Evolutionary conservation across 2,888 invertebrate genomes (phyloP).

Genomic region (Acanthacorydalis orientalis): DNA sequence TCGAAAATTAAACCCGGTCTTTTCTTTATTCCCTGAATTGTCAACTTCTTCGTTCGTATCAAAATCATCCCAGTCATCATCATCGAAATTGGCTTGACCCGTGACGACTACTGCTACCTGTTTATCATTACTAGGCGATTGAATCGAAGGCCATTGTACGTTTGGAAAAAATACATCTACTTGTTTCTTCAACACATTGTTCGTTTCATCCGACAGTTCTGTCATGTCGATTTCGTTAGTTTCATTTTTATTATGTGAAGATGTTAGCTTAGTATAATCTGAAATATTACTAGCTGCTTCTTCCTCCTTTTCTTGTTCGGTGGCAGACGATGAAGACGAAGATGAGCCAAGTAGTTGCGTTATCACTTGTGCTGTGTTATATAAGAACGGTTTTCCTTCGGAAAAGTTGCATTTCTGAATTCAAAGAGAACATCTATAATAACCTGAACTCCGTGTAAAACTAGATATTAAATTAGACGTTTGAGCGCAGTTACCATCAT

Average conservation of each 20-base stretch:
- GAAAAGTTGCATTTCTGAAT: not conserved
- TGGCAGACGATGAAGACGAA: not conserved
- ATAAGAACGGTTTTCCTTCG: not conserved
- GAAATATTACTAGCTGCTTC: not conserved
- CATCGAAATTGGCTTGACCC: not conserved
- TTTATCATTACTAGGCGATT: too few relatives aligned
- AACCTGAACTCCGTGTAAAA: too few relatives aligned
- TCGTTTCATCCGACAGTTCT: not conserved
- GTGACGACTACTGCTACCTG: not conserved
- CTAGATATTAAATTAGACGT: too few relatives aligned
- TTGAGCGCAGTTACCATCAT: too few relatives aligned
- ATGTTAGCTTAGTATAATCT: not conserved
- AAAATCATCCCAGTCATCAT: not conserved
- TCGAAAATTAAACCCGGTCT: not conserved
- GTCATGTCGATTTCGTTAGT: not conserved
- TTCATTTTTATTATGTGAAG: not conserved
- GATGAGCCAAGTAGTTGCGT: not conserved
- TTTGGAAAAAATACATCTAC: not conserved
- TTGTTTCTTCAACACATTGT: not conserved
- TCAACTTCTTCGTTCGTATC: not conserved
- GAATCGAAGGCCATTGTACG: not conserved
- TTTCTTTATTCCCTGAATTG: not conserved
- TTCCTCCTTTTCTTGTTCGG: not conserved
- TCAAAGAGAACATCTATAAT: too few relatives aligned
- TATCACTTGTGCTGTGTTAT: not conserved